Conservation (phyloP, 2,888 invertebrate species). For the Phyto melanocephala region DNA sequence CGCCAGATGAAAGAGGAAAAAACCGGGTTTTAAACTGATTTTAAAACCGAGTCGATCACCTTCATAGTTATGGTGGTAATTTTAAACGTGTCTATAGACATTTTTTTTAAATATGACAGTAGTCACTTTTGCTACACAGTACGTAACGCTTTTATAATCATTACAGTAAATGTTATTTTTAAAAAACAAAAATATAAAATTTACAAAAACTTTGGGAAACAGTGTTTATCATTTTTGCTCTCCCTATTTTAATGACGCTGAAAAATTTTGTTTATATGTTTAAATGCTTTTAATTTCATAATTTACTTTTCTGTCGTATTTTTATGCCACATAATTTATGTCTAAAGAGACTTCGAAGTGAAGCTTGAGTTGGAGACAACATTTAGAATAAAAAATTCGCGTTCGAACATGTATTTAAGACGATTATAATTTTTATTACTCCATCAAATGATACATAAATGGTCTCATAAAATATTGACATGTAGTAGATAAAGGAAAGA, state of each 20-base stretch:
- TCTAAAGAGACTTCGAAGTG: background rate
- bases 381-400: constrained; percentile 4
- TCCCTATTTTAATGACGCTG: constrained; percentile 5
- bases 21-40: no score
- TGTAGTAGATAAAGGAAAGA: background rate
- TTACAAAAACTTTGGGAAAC: constrained; percentile 3
- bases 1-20: no score
- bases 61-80: no score
- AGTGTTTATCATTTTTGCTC: constrained; percentile 12
- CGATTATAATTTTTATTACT: constrained; percentile 1
- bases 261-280: constrained; percentile 25
- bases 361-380: background rate
- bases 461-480: constrained; percentile 23
- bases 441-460: constrained; percentile 15
- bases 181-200: no score
- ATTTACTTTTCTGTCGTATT: constrained; percentile 15
- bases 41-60: no score
- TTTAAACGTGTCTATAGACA: no score
- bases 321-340: constrained; percentile 11
- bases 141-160: no score
- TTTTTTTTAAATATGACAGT: no score
- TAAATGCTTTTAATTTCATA: constrained; percentile 43
- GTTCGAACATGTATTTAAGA: constrained; percentile 7
- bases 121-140: no score
- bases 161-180: no score